Evolutionary conservation across 2,797 vertebrate genomes (phyloP).

Genomic region (Buphagus erythrorhynchus): DNA sequence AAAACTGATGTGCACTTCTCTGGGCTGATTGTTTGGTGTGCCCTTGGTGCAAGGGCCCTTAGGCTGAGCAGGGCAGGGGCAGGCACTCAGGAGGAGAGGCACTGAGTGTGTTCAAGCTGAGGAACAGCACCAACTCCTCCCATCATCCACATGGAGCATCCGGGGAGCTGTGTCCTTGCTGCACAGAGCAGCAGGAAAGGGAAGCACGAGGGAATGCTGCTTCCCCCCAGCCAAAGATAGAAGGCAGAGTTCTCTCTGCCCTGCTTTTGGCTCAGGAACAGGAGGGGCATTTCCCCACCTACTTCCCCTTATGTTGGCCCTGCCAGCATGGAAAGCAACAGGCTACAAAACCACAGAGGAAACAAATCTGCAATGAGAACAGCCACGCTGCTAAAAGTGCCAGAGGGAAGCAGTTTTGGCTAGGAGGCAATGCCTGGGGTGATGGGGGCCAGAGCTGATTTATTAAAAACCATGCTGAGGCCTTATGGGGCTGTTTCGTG

Average conservation of each 20-base stretch:
- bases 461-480: not conserved
- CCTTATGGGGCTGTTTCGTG: not conserved
- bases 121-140: not conserved
- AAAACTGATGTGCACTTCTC: not conserved
- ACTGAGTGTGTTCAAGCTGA: not conserved
- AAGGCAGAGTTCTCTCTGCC: constrained; percentile 28
- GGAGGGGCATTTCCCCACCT: constrained; percentile 51
- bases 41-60: not conserved
- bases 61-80: not conserved
- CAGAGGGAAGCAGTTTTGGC: not conserved
- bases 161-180: not conserved
- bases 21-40: not conserved
- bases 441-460: not conserved
- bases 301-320: constrained; percentile 46
- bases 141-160: rapidly evolving
- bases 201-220: constrained; percentile 55
- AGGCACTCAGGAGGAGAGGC: not conserved
- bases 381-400: not conserved
- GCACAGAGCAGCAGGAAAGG: not conserved
- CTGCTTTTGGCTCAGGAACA: constrained; percentile 43
- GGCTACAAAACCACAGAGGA: constrained; percentile 47
- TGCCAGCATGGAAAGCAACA: constrained; percentile 4
- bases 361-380: constrained; percentile 8
- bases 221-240: constrained; percentile 49
- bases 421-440: not conserved